These are phyloP conservation scores for Drosophila biarmipes DNA, from an alignment of 1,140 invertebrate species.

Conservation along the genomic window DNA sequence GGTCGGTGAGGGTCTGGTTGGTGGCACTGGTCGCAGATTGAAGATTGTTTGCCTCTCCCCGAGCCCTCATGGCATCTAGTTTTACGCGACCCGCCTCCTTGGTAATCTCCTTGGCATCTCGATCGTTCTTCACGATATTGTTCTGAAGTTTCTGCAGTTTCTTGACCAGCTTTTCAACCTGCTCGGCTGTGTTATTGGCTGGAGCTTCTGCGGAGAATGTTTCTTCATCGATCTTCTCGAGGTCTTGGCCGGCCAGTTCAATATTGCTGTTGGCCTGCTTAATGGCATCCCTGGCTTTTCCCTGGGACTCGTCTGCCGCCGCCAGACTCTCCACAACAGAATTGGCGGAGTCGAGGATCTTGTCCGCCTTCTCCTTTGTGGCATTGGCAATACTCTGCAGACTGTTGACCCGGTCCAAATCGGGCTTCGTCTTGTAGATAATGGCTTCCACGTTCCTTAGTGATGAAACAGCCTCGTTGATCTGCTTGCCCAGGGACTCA, in stretches of 20 bases:
- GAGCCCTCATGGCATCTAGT: slow-evolving; percentile 84
- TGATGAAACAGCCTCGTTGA: slow-evolving; percentile 93
- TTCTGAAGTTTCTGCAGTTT: slow-evolving; percentile 90
- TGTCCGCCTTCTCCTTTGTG: slow-evolving; percentile 88
- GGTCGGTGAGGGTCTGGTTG: slow-evolving; percentile 86
- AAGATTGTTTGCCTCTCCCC: slow-evolving; percentile 69
- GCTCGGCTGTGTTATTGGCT: slow-evolving; percentile 89
- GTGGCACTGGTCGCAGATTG: slow-evolving; percentile 85
- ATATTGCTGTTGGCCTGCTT: slow-evolving; percentile 92
- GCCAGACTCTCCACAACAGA: slow-evolving; percentile 86
- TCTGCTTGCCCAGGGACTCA: slow-evolving; percentile 91
- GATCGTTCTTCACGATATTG: slow-evolving; percentile 91
- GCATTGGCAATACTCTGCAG: slow-evolving; percentile 91
- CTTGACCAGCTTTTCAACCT: slow-evolving; percentile 88
- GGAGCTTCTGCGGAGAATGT: slow-evolving; percentile 90
- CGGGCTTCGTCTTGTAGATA: slow-evolving; percentile 92
- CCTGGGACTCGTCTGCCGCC: slow-evolving; percentile 91
- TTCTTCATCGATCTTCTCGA: slow-evolving; percentile 88
- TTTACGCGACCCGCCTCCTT: slow-evolving; percentile 86
- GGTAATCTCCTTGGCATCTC: slow-evolving; percentile 86
- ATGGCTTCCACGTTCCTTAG: slow-evolving; percentile 96
- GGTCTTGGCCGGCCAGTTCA: slow-evolving; percentile 89
- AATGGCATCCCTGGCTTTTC: slow-evolving; percentile 91
- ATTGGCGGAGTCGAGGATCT: slow-evolving; percentile 86
- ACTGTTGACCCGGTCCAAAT: slow-evolving; percentile 89